Percentiles rank a stretch among this genome's conserved stretches.
phyloP scores from a whole-genome alignment of 2,113 vertebrate genomes.

The Archocentrus centrarchus region DNA sequence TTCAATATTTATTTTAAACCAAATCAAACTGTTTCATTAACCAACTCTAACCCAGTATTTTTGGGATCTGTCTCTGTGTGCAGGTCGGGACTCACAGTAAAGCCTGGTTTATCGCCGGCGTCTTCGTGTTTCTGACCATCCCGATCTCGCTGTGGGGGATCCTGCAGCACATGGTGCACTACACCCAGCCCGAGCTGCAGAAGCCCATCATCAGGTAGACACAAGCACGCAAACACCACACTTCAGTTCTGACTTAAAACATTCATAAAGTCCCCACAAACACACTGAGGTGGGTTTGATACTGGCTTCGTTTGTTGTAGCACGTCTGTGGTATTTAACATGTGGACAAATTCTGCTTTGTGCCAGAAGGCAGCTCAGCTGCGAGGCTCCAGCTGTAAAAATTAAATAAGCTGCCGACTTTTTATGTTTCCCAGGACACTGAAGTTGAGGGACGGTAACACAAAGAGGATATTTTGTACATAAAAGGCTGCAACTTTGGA shows the following conservation, averaged over 20 bases:
- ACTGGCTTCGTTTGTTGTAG: no score
- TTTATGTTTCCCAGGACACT: background rate
- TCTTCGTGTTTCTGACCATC: constrained; percentile 95
- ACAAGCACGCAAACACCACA: background rate
- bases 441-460: background rate
- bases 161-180: constrained; percentile 95
- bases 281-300: background rate
- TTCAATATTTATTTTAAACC: no score
- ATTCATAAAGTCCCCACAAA: no score
- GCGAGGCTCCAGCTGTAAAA: background rate
- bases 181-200: constrained; percentile 95
- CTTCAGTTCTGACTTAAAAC: background rate
- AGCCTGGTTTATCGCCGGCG: constrained; percentile 95
- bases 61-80: background rate
- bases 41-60: no score
- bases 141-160: constrained; percentile 97
- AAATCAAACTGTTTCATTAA: no score
- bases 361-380: background rate
- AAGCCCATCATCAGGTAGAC: constrained; percentile 93
- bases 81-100: constrained; percentile 94
- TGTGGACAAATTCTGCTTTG: no score
- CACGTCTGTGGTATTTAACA: no score
- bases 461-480: background rate
- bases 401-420: constrained; percentile 3
- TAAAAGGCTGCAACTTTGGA: background rate